A percentile compares a stretch with the other conserved stretches of the same genome.
These are phyloP conservation scores for Polia nebulosa DNA, from an alignment of 2,888 invertebrate species.

Conservation along the genomic window DNA sequence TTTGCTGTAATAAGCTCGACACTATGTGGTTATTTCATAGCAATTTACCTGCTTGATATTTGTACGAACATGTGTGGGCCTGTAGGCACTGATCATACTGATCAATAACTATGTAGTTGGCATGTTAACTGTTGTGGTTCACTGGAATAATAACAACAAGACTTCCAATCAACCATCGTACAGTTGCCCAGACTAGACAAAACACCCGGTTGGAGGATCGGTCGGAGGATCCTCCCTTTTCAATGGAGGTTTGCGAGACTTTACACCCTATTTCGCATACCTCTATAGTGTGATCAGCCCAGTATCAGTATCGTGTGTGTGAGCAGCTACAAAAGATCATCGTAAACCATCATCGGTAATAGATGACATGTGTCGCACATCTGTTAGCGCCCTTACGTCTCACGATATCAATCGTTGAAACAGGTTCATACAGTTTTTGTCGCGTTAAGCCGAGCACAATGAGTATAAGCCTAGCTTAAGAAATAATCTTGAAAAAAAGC, in stretches of 20 bases:
- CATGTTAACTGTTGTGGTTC: background rate
- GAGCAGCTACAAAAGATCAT: background rate
- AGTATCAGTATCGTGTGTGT: too few relatives aligned
- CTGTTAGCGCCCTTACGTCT: slow-evolving; percentile 42
- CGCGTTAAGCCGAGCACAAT: slow-evolving; percentile 15
- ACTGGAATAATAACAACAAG: background rate
- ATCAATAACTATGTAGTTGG: background rate
- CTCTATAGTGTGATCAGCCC: background rate
- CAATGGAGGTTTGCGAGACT: too few relatives aligned
- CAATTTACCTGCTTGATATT: background rate
- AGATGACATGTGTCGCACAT: slow-evolving; percentile 37
- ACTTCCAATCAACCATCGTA: too few relatives aligned
- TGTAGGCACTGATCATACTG: too few relatives aligned
- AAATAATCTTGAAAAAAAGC: slow-evolving; percentile 5
- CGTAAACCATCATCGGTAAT: slow-evolving; percentile 4
- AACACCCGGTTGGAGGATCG: too few relatives aligned
- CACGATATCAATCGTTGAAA: slow-evolving; percentile 35
- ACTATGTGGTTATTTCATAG: slow-evolving; percentile 18
- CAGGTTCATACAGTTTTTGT: slow-evolving; percentile 46
- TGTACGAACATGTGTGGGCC: too few relatives aligned
- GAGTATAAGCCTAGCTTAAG: slow-evolving; percentile 10
- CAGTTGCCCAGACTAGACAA: too few relatives aligned
- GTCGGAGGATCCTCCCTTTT: too few relatives aligned
- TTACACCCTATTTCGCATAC: too few relatives aligned
- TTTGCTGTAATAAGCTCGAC: slow-evolving; percentile 19